Evolutionary conservation across 2,888 invertebrate species (phyloP).

Genomic region (Fragum whitleyi): DNA sequence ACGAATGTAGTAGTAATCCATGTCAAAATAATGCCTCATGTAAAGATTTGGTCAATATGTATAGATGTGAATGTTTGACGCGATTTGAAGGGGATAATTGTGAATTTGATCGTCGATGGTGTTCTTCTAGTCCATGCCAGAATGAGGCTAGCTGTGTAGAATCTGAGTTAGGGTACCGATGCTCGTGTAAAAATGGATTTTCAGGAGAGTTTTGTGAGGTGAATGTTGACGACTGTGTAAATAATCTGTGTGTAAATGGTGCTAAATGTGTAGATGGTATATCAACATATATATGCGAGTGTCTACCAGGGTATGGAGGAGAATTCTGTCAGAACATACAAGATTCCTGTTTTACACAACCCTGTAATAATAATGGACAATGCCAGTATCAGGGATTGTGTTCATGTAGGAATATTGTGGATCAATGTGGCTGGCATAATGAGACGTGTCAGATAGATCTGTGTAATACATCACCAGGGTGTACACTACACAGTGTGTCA

Average conservation of each 20-base stretch:
- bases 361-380: slow-evolving; percentile 76
- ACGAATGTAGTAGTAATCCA: slow-evolving; percentile 69
- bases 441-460: slow-evolving; percentile 74
- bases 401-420: slow-evolving; percentile 74
- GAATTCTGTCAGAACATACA: slow-evolving; percentile 66
- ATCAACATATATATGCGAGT: slow-evolving; percentile 68
- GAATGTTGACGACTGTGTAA: slow-evolving; percentile 75
- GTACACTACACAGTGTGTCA: slow-evolving; percentile 57
- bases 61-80: slow-evolving; percentile 87
- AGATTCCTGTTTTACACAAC: slow-evolving; percentile 76
- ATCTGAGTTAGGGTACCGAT: slow-evolving; percentile 54
- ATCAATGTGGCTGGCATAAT: slow-evolving; percentile 80
- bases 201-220: slow-evolving; percentile 68
- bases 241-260: slow-evolving; percentile 67
- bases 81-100: slow-evolving; percentile 86
- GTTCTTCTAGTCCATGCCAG: slow-evolving; percentile 96
- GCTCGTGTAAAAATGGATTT: slow-evolving; percentile 67
- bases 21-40: slow-evolving; percentile 73
- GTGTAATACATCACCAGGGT: slow-evolving; percentile 70
- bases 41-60: slow-evolving; percentile 84
- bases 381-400: slow-evolving; percentile 77
- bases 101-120: slow-evolving; percentile 95
- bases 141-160: slow-evolving; percentile 92
- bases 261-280: slow-evolving; percentile 70
- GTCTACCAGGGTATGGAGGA: slow-evolving; percentile 73